Evolutionary conservation across 2,888 invertebrate genomes (phyloP), one percentile per base, ranked within the genome.

Genomic region (Noctua comes): DNA sequence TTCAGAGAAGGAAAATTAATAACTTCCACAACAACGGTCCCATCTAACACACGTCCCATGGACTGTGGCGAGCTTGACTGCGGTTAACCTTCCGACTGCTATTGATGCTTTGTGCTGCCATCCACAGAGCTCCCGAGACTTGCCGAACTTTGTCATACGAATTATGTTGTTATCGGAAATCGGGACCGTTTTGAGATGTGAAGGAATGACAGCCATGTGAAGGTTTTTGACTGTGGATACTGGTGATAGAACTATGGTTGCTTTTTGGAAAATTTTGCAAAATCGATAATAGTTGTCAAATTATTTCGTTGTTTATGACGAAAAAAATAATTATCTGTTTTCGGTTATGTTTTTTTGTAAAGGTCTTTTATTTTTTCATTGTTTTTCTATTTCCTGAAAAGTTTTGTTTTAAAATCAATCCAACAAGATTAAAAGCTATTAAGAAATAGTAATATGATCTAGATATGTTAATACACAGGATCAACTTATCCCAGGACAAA

Each of bases 41-140:
- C 27, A 46, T 78, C n/a, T 46, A 64, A 27, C n/a, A 68, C 16
- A 70, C 48, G 46, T 46, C 48, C 16, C 1, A 2, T 36, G 73
- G 83, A 62, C 66, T 69, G 73, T 59, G 76, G 70, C 27, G n/a
- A 73, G 73, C 51, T 73, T 48, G 68, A 80, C 82, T 83, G 87
- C 84, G 86, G 90, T 86, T 84, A 83, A 80, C 88, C 88, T 69
- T 66, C 68, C 64, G 76, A 70, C 75, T 79, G 83, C 71, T 84
- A 89, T 89, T 84, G 86, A 87, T 80, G 84, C 84, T 84, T 82
- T 73, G 84, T 77, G 75, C 77, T 82, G 82, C 81, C 84, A 86
- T 57, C 68, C 48, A 24, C 84, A 84, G 80, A 68, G 73, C 51
- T 59, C 69, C 13, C n/a, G 31, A 76, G 82, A 66, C 43, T 68